phyloP scores from a whole-genome alignment of 2,888 invertebrate genomes.

The Leucophenga maculata region DNA sequence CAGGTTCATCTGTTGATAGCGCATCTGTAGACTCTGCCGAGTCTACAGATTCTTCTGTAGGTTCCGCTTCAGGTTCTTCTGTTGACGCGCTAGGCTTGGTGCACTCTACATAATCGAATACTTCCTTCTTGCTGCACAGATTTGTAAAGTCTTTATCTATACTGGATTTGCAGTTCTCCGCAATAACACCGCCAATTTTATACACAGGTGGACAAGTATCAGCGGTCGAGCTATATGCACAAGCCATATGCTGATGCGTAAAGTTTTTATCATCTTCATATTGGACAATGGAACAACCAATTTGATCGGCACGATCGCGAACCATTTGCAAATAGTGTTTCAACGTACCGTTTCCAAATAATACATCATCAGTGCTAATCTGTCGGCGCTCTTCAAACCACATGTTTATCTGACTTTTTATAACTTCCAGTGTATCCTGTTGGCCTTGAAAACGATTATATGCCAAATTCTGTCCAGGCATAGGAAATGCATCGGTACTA shows the following conservation, averaged over 20 bases:
- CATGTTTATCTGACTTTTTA: background rate
- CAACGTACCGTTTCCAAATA: too few relatives aligned
- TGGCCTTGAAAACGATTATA: background rate
- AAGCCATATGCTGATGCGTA: conserved; percentile 8
- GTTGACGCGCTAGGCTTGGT: too few relatives aligned
- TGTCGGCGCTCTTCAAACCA: conserved; percentile 6
- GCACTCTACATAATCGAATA: background rate
- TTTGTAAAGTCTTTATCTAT: background rate
- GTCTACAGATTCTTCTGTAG: too few relatives aligned
- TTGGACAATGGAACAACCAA: conserved; percentile 9
- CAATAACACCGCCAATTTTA: background rate
- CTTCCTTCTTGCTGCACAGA: background rate
- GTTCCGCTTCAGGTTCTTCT: too few relatives aligned
- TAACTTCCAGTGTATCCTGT: background rate
- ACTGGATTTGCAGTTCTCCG: background rate
- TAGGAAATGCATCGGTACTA: background rate
- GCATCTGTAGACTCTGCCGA: too few relatives aligned
- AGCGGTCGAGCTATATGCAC: conserved; percentile 3
- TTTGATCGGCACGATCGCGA: background rate
- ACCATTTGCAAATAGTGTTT: conserved; percentile 19
- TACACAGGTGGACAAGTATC: background rate
- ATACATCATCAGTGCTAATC: background rate
- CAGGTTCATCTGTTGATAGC: too few relatives aligned
- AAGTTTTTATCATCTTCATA: background rate
- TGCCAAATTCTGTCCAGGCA: conserved; percentile 12